These are phyloP conservation scores for Cassiopea xamachana DNA, from an alignment of 30 jellyfish, hydroid and myxozoan genomes.

Conservation along the genomic window DNA sequence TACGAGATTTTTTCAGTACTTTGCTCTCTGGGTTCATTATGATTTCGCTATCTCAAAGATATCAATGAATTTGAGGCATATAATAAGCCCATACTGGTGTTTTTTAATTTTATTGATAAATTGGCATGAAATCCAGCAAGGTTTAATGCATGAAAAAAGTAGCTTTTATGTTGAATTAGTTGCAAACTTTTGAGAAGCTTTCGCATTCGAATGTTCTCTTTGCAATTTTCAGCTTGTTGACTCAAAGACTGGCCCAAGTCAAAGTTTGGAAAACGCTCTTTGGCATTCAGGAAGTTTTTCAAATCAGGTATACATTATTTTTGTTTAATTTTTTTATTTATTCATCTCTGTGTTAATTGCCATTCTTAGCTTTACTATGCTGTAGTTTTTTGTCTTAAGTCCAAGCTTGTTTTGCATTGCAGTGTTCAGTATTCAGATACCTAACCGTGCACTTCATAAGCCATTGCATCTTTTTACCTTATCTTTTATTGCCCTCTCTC, in stretches of 20 bases:
- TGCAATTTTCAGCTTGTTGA: slow-evolving; percentile 45
- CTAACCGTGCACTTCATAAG: too few relatives aligned
- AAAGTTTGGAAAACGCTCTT: slow-evolving; percentile 66
- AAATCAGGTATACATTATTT: slow-evolving; percentile 44
- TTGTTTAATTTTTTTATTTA: background rate
- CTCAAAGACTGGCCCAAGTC: slow-evolving; percentile 85
- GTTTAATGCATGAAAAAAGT: too few relatives aligned
- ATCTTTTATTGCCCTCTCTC: background rate
- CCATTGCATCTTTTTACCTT: background rate
- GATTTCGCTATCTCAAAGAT: too few relatives aligned
- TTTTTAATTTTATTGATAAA: too few relatives aligned
- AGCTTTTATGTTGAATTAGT: too few relatives aligned
- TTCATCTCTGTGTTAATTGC: background rate
- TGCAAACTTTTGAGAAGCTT: background rate
- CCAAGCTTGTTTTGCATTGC: background rate
- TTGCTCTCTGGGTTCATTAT: too few relatives aligned
- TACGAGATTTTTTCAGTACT: too few relatives aligned
- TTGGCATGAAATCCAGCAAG: too few relatives aligned
- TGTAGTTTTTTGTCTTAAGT: background rate
- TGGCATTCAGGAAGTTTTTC: slow-evolving; percentile 90
- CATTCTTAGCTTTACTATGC: background rate
- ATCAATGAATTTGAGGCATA: too few relatives aligned
- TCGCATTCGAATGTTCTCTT: background rate
- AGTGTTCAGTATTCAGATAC: background rate
- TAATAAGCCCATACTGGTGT: too few relatives aligned